Evolutionary conservation across 2,888 invertebrate genomes (phyloP).

Genomic region (Tipula vernalis): DNA sequence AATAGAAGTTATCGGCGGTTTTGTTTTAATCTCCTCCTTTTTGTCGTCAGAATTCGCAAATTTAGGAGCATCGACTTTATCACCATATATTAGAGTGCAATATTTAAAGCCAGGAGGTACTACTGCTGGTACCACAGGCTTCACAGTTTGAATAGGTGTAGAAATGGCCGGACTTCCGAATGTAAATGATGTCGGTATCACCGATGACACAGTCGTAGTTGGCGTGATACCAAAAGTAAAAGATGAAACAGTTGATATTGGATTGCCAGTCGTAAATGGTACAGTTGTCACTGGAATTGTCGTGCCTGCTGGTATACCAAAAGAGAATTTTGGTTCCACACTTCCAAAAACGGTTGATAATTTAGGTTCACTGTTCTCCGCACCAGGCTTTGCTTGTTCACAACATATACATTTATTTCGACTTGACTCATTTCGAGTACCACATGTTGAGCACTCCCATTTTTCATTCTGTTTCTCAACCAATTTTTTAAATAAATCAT

Average conservation of each 20-base stretch:
- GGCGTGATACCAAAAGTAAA: slow-evolving; percentile 12
- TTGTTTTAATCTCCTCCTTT: background rate
- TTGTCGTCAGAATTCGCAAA: background rate
- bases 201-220: slow-evolving; percentile 10
- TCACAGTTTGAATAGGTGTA: background rate
- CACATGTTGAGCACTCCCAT: slow-evolving; percentile 51
- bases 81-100: background rate
- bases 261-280: background rate
- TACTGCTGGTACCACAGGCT: background rate
- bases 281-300: background rate
- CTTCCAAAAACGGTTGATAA: slow-evolving; percentile 18
- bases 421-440: slow-evolving; percentile 41
- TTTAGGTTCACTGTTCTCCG: slow-evolving; percentile 20
- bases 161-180: background rate
- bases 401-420: slow-evolving; percentile 44
- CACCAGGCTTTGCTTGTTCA: slow-evolving; percentile 40
- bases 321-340: slow-evolving; percentile 25
- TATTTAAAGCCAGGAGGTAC: background rate
- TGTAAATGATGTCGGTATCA: slow-evolving; percentile 5
- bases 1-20: background rate
- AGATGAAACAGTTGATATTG: background rate
- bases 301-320: slow-evolving; percentile 22
- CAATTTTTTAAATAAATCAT: slow-evolving; percentile 31
- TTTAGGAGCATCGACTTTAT: background rate
- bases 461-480: slow-evolving; percentile 29